Evolutionary conservation across 2,888 invertebrate species (phyloP).

Genomic region (Lamellibrachia satsuma): DNA sequence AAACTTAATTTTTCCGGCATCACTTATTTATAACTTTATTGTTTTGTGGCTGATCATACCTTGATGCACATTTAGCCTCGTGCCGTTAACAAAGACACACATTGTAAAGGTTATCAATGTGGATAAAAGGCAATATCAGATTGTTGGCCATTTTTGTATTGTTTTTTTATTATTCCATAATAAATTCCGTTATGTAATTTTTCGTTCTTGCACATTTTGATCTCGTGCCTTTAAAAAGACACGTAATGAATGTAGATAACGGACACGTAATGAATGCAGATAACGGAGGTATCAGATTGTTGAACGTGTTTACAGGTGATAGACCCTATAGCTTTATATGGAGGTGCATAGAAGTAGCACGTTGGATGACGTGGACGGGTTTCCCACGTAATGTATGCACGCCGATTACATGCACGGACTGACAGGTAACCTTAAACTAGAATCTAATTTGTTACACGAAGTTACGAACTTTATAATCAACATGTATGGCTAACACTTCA

Average conservation of each 20-base stretch:
- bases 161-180: neutral
- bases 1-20: neutral
- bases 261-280: neutral
- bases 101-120: neutral
- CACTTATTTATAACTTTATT: neutral
- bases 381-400: neutral
- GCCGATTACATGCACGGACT: neutral
- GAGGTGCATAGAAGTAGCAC: neutral
- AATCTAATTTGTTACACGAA: neutral
- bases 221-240: too few relatives aligned
- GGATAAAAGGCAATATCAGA: neutral
- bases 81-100: neutral
- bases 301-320: neutral
- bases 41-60: neutral
- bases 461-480: neutral
- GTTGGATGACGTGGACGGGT: neutral
- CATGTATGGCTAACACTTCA: neutral
- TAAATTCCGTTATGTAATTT: neutral
- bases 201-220: neutral
- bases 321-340: neutral
- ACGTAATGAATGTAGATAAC: neutral
- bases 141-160: neutral
- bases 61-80: neutral
- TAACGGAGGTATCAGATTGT: neutral
- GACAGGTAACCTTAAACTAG: neutral